Base-by-base conservation (phyloP, 1,140 invertebrate genomes). In the Zaprionus kolodkinae region DNA sequence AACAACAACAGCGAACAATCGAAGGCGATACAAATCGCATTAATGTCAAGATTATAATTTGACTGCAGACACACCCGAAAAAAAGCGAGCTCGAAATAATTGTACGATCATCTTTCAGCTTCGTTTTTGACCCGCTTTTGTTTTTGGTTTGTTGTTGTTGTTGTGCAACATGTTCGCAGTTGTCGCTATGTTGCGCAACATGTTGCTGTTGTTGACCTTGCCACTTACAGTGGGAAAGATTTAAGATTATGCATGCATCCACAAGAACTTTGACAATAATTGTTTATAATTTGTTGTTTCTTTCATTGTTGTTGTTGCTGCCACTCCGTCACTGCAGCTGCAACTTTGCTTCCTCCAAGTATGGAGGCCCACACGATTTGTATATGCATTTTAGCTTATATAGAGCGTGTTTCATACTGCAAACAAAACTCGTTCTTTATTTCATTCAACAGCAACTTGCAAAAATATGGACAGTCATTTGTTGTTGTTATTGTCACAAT, bases 361-460 rank as follows among this genome's bases (percentile, higher is more conserved):
- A 38, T 56, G 69, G 27, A 30, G 27, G 56, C 67, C 71, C 67
- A 52, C 50, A 40, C 56, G 43, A 72, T 45, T 72, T 72, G 70
- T 21, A 40, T 35, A 56, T 69, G 40, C 11, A 55, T 50, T 7
- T 45, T 9, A 17, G 15, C 7, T 21, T 21, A 36, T 56, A 33
- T 25, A 35, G 9, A 25, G 9, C 17, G 21, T 12, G 27, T 30
- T 30, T 30, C n/a, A 3, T 66, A 52, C 25, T 60, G 35, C 71
- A 70, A 69, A 40, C 68, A 54, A 68, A 88, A 89, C 85, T 90
- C 52, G 85, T 85, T 85, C 78, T 89, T 81, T 67, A 89, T 75
- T 81, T 70, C 72, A 85, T 85, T 89, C 81, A 69, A 88, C 66
- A 84, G 72, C 83, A 45, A 15, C 40, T 87, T 78, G 65, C 71